Evolutionary conservation across 2,888 invertebrate genomes (phyloP).

Genomic region (Lochmaea crataegi): DNA sequence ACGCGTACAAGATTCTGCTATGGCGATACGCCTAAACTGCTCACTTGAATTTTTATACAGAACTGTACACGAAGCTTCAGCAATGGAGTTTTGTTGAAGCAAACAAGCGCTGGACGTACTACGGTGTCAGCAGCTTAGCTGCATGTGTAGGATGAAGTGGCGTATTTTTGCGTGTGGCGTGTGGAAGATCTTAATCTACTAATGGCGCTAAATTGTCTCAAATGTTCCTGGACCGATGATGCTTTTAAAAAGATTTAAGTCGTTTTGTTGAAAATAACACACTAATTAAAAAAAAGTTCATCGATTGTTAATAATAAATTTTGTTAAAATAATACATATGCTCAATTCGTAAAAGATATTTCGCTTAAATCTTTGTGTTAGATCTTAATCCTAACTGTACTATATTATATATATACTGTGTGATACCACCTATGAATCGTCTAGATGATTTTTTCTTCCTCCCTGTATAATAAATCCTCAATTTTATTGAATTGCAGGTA

Average conservation of each 20-base stretch:
- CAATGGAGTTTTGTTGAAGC: too few species aligned
- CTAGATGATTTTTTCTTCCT: constrained; percentile 34
- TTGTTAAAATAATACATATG: background rate
- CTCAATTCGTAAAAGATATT: background rate
- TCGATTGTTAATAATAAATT: background rate
- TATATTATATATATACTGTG: constrained; percentile 34
- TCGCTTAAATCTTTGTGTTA: constrained; percentile 10
- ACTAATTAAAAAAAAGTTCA: too few species aligned
- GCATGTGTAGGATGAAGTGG: too few species aligned
- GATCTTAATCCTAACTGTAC: constrained; percentile 18
- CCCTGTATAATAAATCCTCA: constrained; percentile 27
- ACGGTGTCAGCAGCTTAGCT: too few species aligned
- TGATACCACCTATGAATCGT: constrained; percentile 49
- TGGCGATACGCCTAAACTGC: too few species aligned
- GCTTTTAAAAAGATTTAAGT: background rate
- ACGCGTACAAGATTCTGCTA: too few species aligned
- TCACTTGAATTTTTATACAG: too few species aligned
- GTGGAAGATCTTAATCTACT: too few species aligned
- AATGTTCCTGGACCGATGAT: background rate
- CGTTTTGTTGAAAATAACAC: background rate
- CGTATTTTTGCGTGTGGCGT: too few species aligned
- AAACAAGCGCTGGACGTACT: too few species aligned
- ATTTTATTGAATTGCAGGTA: background rate
- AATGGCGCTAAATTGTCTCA: too few species aligned
- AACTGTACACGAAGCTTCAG: too few species aligned